Base-by-base conservation (phyloP, 1,140 invertebrate species). In the Phymastichus coffea region DNA sequence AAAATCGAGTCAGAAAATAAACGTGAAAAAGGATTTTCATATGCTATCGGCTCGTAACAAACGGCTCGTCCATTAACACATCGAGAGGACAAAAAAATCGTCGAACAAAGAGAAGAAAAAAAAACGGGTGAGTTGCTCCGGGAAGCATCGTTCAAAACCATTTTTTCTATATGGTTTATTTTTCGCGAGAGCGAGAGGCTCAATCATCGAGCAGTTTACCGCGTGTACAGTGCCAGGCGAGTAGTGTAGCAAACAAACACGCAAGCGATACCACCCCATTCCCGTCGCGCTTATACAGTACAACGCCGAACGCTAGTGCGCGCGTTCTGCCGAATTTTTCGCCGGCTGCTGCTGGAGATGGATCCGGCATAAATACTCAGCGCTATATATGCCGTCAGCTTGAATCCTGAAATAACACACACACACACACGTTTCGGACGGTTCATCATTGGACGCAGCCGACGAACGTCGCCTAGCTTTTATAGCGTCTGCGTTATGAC, bases 191-290 rank as follows among this genome's bases (percentile, higher is more conserved):
- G n/a, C n/a, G n/a, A n/a, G n/a, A n/a, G n/a, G n/a, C 30, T 57
- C 55, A 38, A 57, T 57, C 44, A 53, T 53, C 25, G 25, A 35
- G 25, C 51, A n/a, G n/a, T 53, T 14, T 28, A 22, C 49, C 35
- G 35, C 33, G 40, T 35, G 28, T 35, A 40, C n/a, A 25, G 22
- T 17, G 26, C 8, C 49, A 15, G 20, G 40, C 22, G 37, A 15
- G n/a, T n/a, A n/a, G n/a, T n/a, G n/a, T 12, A 9, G 26, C 30
- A 57, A 57, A 57, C 35, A 57, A 40, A 48, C 46, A 48, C 46
- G 23, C 17, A 14, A 8, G 3, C 15, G 23, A 41, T 30, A 43
- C 37, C 22, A 17, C n/a, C 10, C 38, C 28, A 41, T 43, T 41
- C 33, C 25, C 26, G 25, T 46, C 41, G 26, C 28, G 33, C 22